Conservation (phyloP, 2,888 invertebrate species). For the Plebejus argus region DNA sequence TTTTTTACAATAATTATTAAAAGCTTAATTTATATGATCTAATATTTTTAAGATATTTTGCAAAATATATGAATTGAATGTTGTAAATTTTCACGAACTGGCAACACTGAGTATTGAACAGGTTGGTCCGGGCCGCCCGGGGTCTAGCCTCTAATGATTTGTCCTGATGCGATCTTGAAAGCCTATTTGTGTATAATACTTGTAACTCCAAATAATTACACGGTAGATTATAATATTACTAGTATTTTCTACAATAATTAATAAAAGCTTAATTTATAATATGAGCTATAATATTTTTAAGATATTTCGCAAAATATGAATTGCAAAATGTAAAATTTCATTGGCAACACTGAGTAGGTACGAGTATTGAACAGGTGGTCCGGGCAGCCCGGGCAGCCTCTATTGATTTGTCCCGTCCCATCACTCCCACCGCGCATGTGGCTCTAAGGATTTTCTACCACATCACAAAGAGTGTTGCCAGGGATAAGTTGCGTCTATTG, state of each 20-base stretch:
- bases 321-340: background rate
- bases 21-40: no score
- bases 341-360: background rate
- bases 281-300: no score
- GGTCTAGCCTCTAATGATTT: no score
- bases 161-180: no score
- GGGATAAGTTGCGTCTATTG: background rate
- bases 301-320: background rate
- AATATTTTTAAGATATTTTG: no score
- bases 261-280: background rate
- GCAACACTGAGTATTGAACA: background rate
- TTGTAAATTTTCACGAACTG: background rate
- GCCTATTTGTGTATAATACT: no score
- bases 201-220: background rate
- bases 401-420: no score
- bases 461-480: background rate
- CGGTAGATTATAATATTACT: background rate
- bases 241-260: background rate
- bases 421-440: no score
- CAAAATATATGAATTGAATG: background rate
- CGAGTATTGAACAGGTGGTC: background rate
- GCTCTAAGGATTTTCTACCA: background rate
- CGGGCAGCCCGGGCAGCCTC: background rate
- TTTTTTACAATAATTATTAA: background rate
- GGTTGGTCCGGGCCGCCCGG: background rate